Percentiles rank a stretch among this genome's conserved stretches.
Evolutionary conservation across 64 coral and sea anemone genomes (phyloP).

Genomic region (Acropora tenuis): DNA sequence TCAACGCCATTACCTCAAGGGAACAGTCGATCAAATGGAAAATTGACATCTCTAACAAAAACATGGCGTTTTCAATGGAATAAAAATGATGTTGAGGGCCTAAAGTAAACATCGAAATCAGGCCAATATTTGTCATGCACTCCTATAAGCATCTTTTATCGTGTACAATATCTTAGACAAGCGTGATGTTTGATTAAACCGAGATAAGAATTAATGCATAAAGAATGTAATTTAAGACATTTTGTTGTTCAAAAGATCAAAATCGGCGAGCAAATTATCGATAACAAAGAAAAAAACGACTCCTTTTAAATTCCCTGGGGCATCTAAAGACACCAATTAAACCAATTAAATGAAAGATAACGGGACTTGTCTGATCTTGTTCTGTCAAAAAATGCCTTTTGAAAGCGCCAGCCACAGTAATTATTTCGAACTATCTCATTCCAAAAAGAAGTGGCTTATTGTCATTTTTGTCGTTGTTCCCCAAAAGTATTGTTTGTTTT

Average conservation of each 20-base stretch:
- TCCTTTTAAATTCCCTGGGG: not conserved
- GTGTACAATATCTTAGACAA: no score
- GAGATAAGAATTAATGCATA: not conserved
- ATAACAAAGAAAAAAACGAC: not conserved
- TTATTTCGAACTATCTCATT: not conserved
- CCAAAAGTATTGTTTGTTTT: constrained; percentile 8
- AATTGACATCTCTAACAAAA: not conserved
- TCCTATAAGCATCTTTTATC: not conserved
- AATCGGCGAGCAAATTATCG: not conserved
- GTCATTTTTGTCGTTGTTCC: not conserved
- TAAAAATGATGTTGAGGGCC: not conserved
- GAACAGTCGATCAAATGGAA: no score
- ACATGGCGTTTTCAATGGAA: not conserved
- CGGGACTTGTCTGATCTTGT: constrained; percentile 15
- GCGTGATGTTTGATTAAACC: not conserved
- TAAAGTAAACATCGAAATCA: not conserved
- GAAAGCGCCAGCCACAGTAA: not conserved
- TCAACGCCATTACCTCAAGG: no score
- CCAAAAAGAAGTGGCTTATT: not conserved
- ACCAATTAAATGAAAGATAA: constrained; percentile 13
- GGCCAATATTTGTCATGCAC: not conserved
- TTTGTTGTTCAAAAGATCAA: not conserved
- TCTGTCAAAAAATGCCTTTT: constrained; percentile 6
- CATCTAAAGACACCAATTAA: not conserved
- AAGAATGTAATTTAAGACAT: constrained; percentile 23